A percentile compares a stretch with the other conserved stretches of the same genome.
These are phyloP conservation scores for Coelinius sp. DNA, from an alignment of 2,888 invertebrate genomes.

Conservation along the genomic window DNA sequence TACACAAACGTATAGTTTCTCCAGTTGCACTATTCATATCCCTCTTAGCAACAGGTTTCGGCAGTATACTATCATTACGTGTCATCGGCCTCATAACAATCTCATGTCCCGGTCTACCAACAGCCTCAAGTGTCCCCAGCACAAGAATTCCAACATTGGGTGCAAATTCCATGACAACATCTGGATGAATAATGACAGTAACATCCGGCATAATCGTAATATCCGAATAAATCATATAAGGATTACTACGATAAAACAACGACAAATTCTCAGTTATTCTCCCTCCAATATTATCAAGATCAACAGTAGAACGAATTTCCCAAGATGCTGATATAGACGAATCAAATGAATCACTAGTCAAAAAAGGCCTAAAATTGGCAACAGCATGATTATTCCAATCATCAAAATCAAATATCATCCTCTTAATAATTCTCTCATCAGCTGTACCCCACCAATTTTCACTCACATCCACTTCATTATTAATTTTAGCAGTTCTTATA, in stretches of 20 bases:
- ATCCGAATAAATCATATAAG: slow-evolving; percentile 88
- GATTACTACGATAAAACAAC: slow-evolving; percentile 76
- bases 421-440: slow-evolving; percentile 81
- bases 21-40: slow-evolving; percentile 25
- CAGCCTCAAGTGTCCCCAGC: slow-evolving; percentile 88
- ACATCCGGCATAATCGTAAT: slow-evolving; percentile 97
- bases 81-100: slow-evolving; percentile 82
- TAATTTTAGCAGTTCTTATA: slow-evolving; percentile 87
- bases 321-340: slow-evolving; percentile 82
- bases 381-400: slow-evolving; percentile 99
- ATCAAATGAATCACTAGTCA: slow-evolving; percentile 83
- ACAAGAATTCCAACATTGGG: slow-evolving; percentile 97
- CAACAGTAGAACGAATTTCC: slow-evolving; percentile 73
- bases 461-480: slow-evolving; percentile 88
- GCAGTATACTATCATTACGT: slow-evolving; percentile 69
- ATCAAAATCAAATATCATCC: slow-evolving; percentile 96
- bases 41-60: slow-evolving; percentile 65
- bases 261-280: slow-evolving; percentile 79
- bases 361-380: slow-evolving; percentile 90
- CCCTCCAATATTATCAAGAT: slow-evolving; percentile 83
- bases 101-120: slow-evolving; percentile 82
- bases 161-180: slow-evolving; percentile 92
- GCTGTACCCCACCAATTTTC: slow-evolving; percentile 98
- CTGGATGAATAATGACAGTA: slow-evolving; percentile 88
- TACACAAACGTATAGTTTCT: slow-evolving; percentile 80